Conservation (phyloP, 2,888 invertebrate species). For the Nomada goodeniana region DNA sequence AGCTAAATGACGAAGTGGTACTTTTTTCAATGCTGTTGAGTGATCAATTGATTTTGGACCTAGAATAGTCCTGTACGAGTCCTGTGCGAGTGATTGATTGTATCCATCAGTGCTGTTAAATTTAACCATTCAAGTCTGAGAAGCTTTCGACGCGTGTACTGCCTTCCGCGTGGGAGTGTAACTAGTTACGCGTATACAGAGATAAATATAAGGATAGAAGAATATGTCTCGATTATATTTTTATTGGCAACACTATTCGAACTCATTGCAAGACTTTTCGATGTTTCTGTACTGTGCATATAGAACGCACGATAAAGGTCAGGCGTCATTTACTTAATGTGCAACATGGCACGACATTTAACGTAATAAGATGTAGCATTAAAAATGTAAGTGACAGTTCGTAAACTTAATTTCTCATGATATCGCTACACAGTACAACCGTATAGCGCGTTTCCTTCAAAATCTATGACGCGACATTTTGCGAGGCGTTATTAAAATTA, state of each 20-base stretch:
- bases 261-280: too few species aligned
- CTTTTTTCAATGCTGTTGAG: background rate
- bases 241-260: too few species aligned
- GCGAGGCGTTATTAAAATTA: too few species aligned
- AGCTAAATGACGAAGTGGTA: background rate
- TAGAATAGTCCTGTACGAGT: background rate
- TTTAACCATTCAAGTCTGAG: too few species aligned
- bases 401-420: background rate
- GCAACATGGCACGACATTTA: background rate
- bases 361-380: background rate
- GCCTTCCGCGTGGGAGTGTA: too few species aligned
- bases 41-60: background rate
- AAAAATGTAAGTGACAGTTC: slow-evolving; percentile 1
- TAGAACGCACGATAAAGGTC: background rate
- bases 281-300: too few species aligned
- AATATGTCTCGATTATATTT: too few species aligned
- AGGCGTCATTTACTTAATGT: background rate
- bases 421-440: background rate
- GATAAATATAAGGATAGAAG: too few species aligned
- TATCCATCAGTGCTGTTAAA: background rate
- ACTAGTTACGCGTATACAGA: too few species aligned
- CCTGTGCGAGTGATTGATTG: background rate
- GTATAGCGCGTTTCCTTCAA: background rate
- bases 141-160: too few species aligned
- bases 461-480: background rate